Conservation (phyloP, 2,888 invertebrate genomes). For the Troides aeacus region DNA sequence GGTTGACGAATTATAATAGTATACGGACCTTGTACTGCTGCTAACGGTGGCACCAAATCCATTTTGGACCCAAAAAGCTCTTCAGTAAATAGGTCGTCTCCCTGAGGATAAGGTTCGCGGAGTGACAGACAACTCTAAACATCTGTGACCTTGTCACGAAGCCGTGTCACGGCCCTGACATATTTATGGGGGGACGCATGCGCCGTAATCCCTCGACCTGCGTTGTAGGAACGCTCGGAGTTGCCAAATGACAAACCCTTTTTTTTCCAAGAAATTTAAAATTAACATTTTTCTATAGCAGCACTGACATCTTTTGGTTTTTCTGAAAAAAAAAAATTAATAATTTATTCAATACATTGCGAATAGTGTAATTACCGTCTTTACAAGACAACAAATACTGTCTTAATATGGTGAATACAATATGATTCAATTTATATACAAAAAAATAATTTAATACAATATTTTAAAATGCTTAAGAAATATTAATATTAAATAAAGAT, state of each 20-base stretch:
- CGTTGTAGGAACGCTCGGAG: slow-evolving; percentile 15
- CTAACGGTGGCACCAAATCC: slow-evolving; percentile 55
- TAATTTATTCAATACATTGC: no score
- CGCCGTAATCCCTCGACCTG: slow-evolving; percentile 39
- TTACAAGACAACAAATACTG: no score
- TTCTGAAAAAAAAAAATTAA: no score
- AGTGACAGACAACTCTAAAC: slow-evolving; percentile 53
- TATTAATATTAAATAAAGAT: no score
- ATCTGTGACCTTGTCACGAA: slow-evolving; percentile 64
- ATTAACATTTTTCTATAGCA: no score
- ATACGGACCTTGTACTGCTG: slow-evolving; percentile 49
- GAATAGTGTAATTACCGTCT: no score
- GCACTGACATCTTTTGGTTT: no score
- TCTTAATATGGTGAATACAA: no score
- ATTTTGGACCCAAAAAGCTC: slow-evolving; percentile 37
- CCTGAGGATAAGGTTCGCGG: slow-evolving; percentile 42
- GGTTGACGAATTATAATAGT: background rate
- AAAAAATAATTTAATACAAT: no score
- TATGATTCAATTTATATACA: no score
- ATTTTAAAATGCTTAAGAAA: no score
- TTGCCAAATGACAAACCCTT: slow-evolving; percentile 51
- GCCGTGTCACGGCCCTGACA: slow-evolving; percentile 71
- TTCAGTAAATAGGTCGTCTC: slow-evolving; percentile 33
- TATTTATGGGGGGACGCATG: slow-evolving; percentile 57
- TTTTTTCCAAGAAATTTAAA: background rate